Evolutionary conservation across 2,113 vertebrate genomes (phyloP).

Genomic region (Tyrannus savana): DNA sequence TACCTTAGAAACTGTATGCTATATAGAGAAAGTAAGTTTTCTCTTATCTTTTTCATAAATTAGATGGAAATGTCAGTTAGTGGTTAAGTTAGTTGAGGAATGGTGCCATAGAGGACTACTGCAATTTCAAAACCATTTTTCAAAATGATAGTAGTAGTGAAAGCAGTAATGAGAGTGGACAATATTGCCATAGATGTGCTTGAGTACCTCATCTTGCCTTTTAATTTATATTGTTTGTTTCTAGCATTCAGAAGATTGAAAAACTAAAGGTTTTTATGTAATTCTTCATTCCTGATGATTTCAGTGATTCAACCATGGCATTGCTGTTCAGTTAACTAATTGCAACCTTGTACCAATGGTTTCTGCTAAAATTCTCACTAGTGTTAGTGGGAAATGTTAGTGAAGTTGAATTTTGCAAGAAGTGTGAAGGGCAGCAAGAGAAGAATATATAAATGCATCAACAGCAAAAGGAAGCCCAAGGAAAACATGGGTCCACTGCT

Average conservation of each 20-base stretch:
- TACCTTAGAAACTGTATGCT: background rate
- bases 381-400: background rate
- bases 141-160: background rate
- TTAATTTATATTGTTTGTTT: background rate
- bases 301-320: background rate
- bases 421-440: background rate
- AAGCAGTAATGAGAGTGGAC: background rate
- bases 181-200: background rate
- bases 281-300: background rate
- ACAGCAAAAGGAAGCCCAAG: background rate
- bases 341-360: background rate
- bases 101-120: background rate
- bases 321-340: background rate
- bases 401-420: background rate
- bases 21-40: background rate
- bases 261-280: background rate
- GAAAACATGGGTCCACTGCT: background rate
- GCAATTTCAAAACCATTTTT: background rate
- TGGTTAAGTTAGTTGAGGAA: background rate
- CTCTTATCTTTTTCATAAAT: background rate
- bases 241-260: background rate
- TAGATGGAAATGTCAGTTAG: background rate
- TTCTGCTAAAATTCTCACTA: background rate
- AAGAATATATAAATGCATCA: background rate
- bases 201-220: background rate